These are phyloP conservation scores for Lateolabrax maculatus DNA, from an alignment of 2,797 vertebrate species.

Conservation along the genomic window DNA sequence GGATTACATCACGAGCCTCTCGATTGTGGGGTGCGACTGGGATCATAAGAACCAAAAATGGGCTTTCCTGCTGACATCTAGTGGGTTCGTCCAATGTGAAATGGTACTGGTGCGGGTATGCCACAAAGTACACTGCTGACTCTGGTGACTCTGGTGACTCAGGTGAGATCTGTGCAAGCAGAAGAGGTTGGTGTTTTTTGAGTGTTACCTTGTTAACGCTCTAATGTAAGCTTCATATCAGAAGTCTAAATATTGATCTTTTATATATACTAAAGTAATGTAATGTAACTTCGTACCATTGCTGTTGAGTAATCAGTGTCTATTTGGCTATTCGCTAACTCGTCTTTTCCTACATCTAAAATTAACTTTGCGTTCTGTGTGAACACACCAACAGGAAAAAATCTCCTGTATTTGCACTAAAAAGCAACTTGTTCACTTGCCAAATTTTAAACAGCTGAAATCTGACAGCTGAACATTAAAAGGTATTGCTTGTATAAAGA, in stretches of 20 bases:
- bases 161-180: slow-evolving; percentile 22
- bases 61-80: slow-evolving; percentile 54
- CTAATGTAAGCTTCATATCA: not conserved
- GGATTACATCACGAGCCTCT: slow-evolving; percentile 56
- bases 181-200: not conserved
- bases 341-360: not conserved
- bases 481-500: not conserved
- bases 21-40: slow-evolving; percentile 54
- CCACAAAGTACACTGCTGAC: slow-evolving; percentile 52
- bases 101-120: slow-evolving; percentile 48
- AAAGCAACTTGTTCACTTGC: not conserved
- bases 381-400: not conserved
- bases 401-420: not conserved
- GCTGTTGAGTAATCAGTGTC: too few species aligned
- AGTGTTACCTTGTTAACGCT: not conserved
- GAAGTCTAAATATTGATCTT: not conserved
- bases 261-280: not conserved
- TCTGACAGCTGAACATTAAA: too few species aligned
- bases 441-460: not conserved
- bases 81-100: slow-evolving; percentile 52
- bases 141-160: too few species aligned
- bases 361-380: not conserved
- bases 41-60: slow-evolving; percentile 68
- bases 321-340: too few species aligned
- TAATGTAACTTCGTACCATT: not conserved